Percentiles rank a stretch among this genome's conserved stretches.
phyloP scores from a whole-genome alignment of 2,797 vertebrate species.

The Dallia pectoralis region DNA sequence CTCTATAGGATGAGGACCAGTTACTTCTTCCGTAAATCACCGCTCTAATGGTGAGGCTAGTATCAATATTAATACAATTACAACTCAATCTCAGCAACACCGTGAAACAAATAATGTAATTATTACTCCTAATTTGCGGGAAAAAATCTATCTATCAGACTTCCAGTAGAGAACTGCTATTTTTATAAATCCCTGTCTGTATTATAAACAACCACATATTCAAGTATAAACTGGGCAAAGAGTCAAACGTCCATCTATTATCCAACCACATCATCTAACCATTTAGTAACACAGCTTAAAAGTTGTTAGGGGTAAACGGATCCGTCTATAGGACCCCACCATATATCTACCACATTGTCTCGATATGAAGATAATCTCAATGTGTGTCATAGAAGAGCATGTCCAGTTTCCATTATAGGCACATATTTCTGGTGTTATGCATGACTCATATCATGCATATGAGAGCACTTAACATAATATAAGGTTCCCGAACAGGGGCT shows the following conservation, averaged over 20 bases:
- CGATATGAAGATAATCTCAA: constrained; percentile 66
- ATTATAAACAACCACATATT: not conserved
- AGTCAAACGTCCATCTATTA: not conserved
- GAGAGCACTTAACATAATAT: constrained; percentile 58
- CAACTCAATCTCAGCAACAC: constrained; percentile 55
- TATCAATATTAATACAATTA: constrained; percentile 75
- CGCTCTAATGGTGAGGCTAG: constrained; percentile 55
- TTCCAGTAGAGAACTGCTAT: not conserved
- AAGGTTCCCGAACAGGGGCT: constrained; percentile 27
- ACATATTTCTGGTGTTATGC: constrained; percentile 42
- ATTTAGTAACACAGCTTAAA: not conserved
- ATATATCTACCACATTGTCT: constrained; percentile 34
- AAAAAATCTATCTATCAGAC: not conserved
- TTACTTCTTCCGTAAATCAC: constrained; percentile 57
- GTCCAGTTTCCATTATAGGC: constrained; percentile 41
- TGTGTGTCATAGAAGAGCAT: constrained; percentile 54
- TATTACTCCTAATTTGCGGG: constrained; percentile 46
- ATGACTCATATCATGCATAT: constrained; percentile 65
- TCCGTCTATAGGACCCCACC: constrained; percentile 14
- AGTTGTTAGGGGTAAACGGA: constrained; percentile 46
- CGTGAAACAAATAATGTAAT: constrained; percentile 70
- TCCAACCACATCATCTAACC: no score
- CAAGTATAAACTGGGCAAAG: not conserved
- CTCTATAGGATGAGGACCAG: not conserved
- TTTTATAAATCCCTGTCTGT: not conserved